A percentile compares a stretch with the other conserved stretches of the same genome.
phyloP scores from a whole-genome alignment of 2,797 vertebrate genomes.

The Vespertilio murinus region DNA sequence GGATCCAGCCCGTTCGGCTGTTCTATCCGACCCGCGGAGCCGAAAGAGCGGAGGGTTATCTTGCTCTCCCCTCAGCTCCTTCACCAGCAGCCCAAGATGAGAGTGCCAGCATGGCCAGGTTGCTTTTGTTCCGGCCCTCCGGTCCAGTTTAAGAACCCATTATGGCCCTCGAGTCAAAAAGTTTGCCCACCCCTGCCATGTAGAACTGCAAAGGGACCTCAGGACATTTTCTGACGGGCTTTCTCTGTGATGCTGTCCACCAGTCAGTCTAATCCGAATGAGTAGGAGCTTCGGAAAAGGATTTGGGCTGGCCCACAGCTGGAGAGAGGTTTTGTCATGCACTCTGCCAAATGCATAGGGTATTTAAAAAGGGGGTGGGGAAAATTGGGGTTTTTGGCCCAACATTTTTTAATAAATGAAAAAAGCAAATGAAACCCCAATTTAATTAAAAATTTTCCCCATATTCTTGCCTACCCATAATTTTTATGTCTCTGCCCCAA shows the following conservation, averaged over 20 bases:
- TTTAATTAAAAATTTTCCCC: slow-evolving; percentile 68
- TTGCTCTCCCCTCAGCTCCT: no score
- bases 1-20: no score
- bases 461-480: slow-evolving; percentile 61
- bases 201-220: slow-evolving; percentile 77
- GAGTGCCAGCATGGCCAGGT: no score
- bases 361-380: slow-evolving; percentile 59
- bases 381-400: slow-evolving; percentile 64
- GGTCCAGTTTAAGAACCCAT: no score
- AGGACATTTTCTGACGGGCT: slow-evolving; percentile 74
- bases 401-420: slow-evolving; percentile 71
- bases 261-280: slow-evolving; percentile 82
- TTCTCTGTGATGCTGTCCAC: slow-evolving; percentile 81
- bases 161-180: no score
- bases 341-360: slow-evolving; percentile 80
- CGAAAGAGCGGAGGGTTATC: no score
- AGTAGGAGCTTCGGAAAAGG: slow-evolving; percentile 83
- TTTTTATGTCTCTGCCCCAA: slow-evolving; percentile 69
- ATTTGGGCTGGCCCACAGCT: slow-evolving; percentile 79
- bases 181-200: no score
- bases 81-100: no score
- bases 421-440: slow-evolving; percentile 61
- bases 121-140: no score
- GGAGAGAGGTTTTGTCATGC: slow-evolving; percentile 77
- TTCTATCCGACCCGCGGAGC: no score